Percentiles rank a stretch among this genome's conserved stretches.
phyloP scores from a whole-genome alignment of 2,888 invertebrate genomes.

The Ectemnius cavifrons region DNA sequence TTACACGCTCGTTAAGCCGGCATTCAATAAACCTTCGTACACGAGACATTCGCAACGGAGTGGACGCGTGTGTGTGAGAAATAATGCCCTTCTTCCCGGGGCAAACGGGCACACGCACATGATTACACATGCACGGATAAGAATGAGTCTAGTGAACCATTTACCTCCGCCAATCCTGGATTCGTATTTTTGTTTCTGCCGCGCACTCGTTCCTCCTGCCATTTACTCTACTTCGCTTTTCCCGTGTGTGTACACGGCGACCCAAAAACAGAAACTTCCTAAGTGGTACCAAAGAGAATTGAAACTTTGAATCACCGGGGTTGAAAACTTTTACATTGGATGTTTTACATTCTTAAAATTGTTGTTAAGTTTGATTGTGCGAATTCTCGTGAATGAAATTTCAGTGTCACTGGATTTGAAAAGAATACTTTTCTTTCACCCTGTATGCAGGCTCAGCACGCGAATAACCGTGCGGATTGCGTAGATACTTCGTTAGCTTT shows the following conservation, averaged over 20 bases:
- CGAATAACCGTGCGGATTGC: constrained; percentile 19
- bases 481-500: constrained; percentile 24
- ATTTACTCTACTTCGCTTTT: neutral
- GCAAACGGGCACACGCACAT: constrained; percentile 2
- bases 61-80: neutral
- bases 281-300: too few relatives aligned
- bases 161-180: neutral
- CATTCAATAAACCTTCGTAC: neutral
- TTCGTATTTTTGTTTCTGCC: constrained; percentile 8
- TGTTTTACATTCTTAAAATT: too few relatives aligned
- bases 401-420: neutral
- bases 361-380: too few relatives aligned
- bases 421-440: neutral
- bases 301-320: too few relatives aligned
- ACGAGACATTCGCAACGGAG: too few relatives aligned
- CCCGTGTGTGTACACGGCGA: too few relatives aligned
- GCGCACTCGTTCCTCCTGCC: constrained; percentile 4
- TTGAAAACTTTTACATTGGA: too few relatives aligned
- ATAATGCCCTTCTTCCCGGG: neutral
- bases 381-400: neutral
- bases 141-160: neutral
- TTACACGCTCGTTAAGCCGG: constrained; percentile 5
- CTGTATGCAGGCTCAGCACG: constrained; percentile 19
- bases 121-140: constrained; percentile 2
- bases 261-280: too few relatives aligned